phyloP scores from a whole-genome alignment of 2,888 invertebrate genomes.

The Eupithecia subumbrata region DNA sequence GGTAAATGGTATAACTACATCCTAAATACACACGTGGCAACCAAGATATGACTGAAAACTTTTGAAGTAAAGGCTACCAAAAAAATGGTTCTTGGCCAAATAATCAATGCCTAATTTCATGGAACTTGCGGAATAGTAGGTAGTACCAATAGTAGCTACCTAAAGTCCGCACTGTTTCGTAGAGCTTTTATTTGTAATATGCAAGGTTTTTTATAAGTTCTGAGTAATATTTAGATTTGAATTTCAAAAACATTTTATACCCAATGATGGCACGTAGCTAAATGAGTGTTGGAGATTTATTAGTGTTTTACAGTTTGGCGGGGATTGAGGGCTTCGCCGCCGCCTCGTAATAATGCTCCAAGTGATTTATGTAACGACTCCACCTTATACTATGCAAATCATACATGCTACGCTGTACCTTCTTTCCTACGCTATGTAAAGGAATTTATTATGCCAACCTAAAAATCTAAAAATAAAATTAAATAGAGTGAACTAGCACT shows the following conservation, averaged over 20 bases:
- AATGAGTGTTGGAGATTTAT: conserved; percentile 43
- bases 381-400: conserved; percentile 41
- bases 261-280: conserved; percentile 18
- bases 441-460: neutral
- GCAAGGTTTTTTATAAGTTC: neutral
- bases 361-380: conserved; percentile 44
- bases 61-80: neutral
- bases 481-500: neutral
- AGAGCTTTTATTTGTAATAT: no score
- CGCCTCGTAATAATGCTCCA: conserved; percentile 42
- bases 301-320: conserved; percentile 41
- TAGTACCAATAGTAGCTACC: no score
- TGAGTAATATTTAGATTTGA: neutral
- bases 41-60: neutral
- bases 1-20: neutral
- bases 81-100: neutral
- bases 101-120: no score
- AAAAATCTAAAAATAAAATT: neutral
- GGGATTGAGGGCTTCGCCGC: conserved; percentile 35
- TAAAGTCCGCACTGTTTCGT: neutral
- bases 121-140: no score
- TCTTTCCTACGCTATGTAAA: neutral
- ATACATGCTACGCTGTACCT: conserved; percentile 19
- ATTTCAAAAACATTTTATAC: neutral
- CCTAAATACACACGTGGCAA: neutral